These are phyloP conservation scores for Eumerus sabulonum DNA, from an alignment of 2,888 invertebrate species.

Conservation along the genomic window DNA sequence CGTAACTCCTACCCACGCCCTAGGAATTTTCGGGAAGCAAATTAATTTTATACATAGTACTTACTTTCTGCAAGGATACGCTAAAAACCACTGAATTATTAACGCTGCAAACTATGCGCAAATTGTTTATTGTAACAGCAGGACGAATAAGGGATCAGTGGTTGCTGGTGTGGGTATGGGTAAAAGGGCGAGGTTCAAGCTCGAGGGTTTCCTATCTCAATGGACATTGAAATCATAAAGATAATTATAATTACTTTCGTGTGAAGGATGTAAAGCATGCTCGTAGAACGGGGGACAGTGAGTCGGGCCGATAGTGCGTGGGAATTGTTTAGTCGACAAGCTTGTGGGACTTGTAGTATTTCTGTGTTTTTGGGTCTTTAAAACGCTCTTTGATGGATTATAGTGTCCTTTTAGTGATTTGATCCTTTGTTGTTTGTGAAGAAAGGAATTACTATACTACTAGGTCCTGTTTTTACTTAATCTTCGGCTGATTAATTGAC, in stretches of 20 bases:
- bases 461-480: too few species aligned
- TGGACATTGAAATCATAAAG: slow-evolving; percentile 58
- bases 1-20: slow-evolving; percentile 23
- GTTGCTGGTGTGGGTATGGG: background rate
- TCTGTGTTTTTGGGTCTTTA: too few species aligned
- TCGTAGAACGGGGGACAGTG: slow-evolving; percentile 8
- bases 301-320: background rate
- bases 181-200: slow-evolving; percentile 1
- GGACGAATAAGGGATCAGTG: background rate
- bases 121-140: slow-evolving; percentile 56
- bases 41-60: slow-evolving; percentile 30
- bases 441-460: too few species aligned
- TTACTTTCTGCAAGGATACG: slow-evolving; percentile 6
- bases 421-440: too few species aligned
- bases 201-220: slow-evolving; percentile 28
- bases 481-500: too few species aligned
- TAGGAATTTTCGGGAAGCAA: slow-evolving; percentile 10
- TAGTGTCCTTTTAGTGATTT: too few species aligned
- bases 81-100: slow-evolving; percentile 54
- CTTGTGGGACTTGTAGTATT: background rate
- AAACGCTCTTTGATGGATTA: too few species aligned
- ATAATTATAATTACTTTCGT: slow-evolving; percentile 65
- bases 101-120: slow-evolving; percentile 52
- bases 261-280: slow-evolving; percentile 41
- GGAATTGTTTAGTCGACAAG: background rate